Evolutionary conservation across 2,797 vertebrate genomes (phyloP).

Genomic region (Fundulus diaphanus): DNA sequence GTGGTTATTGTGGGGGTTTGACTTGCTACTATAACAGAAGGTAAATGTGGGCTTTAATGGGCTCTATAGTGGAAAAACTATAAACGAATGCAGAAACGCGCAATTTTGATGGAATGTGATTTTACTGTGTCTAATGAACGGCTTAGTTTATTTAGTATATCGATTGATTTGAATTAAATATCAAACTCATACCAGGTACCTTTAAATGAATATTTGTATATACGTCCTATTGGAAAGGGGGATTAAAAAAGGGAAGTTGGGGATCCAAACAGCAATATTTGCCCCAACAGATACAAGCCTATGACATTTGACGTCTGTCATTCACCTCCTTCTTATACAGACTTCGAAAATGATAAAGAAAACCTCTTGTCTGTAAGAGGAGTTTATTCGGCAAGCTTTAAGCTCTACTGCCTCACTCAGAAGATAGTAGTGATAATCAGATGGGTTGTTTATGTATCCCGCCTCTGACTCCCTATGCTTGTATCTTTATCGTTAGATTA

Average conservation of each 20-base stretch:
- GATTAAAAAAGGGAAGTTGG: background rate
- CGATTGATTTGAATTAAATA: background rate
- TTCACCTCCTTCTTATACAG: background rate
- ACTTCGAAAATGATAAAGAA: background rate
- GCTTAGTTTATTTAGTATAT: background rate
- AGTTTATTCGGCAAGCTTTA: background rate
- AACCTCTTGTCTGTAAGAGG: background rate
- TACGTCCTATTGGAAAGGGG: background rate
- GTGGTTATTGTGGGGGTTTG: background rate
- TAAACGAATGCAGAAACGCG: background rate
- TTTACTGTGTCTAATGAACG: background rate
- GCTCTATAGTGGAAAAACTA: background rate
- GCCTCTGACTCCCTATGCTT: background rate
- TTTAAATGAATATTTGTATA: background rate
- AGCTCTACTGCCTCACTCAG: background rate
- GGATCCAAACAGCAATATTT: background rate
- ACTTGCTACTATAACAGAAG: background rate
- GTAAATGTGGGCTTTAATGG: background rate
- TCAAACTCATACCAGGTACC: background rate
- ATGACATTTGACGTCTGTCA: background rate
- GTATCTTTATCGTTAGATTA: slow-evolving; percentile 11
- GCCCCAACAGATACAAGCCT: background rate
- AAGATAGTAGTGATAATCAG: background rate
- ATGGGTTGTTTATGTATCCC: background rate
- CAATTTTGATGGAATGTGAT: background rate